A percentile compares a stretch with the other conserved stretches of the same genome.
phyloP scores from a whole-genome alignment of 2,888 invertebrate genomes.

The Drosophila limbata region DNA sequence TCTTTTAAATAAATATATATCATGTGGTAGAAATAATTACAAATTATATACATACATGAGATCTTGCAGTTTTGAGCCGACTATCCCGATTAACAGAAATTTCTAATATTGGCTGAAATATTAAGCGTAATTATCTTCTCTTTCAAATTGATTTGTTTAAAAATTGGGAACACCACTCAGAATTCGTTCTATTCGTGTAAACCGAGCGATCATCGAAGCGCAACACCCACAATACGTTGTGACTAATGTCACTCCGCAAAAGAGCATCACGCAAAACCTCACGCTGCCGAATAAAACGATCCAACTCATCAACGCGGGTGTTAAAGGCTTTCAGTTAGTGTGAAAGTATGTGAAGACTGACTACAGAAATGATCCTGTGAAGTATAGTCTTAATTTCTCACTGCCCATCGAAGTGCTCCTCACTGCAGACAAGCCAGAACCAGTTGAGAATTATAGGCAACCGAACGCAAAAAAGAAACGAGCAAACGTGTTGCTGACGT shows the following conservation, averaged over 20 bases:
- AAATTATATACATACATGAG: no score
- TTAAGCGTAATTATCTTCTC: no score
- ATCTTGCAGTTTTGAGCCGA: no score
- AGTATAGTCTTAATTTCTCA: slow-evolving; percentile 85
- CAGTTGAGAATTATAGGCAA: slow-evolving; percentile 62
- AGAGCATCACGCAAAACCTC: slow-evolving; percentile 81
- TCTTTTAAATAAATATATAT: no score
- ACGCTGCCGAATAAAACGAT: slow-evolving; percentile 87
- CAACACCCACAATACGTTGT: slow-evolving; percentile 17
- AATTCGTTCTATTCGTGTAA: slow-evolving; percentile 73
- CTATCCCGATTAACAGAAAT: no score
- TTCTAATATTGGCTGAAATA: no score
- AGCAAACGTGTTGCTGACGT: background rate
- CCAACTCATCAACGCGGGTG: slow-evolving; percentile 87
- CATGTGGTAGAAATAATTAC: no score
- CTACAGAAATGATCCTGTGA: slow-evolving; percentile 90
- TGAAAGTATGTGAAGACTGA: slow-evolving; percentile 87
- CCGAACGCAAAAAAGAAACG: background rate
- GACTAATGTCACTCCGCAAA: slow-evolving; percentile 19
- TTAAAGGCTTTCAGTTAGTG: slow-evolving; percentile 85
- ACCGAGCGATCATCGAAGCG: slow-evolving; percentile 79
- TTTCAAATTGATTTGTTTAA: slow-evolving; percentile 4
- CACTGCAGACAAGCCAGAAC: slow-evolving; percentile 17
- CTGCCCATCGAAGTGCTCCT: background rate
- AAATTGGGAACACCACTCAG: slow-evolving; percentile 69